phyloP scores from a whole-genome alignment of 2,888 invertebrate species.

The Ellobium chinense region DNA sequence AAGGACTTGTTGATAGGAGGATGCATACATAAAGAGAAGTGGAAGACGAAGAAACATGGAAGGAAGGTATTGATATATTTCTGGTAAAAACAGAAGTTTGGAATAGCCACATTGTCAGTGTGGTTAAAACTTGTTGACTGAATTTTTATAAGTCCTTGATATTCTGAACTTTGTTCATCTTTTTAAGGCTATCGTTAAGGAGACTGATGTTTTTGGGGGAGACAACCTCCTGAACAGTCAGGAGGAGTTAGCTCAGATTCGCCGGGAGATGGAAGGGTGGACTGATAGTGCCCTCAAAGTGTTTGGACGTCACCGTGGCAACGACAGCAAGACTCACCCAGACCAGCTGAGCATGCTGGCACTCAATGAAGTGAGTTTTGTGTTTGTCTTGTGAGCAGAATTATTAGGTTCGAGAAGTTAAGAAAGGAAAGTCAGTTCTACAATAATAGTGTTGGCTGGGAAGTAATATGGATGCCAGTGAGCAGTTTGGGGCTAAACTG shows the following conservation, averaged over 20 bases:
- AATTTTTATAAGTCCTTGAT: not conserved
- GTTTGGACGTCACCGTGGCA: conserved; percentile 73
- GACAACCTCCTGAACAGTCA: conserved; percentile 73
- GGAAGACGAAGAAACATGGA: no score
- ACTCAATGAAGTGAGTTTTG: conserved; percentile 71
- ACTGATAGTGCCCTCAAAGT: conserved; percentile 75
- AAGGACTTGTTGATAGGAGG: no score
- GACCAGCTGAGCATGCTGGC: conserved; percentile 71
- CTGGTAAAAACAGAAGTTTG: no score
- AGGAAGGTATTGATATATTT: no score
- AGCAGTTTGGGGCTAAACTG: no score
- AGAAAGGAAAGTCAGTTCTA: no score
- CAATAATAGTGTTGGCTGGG: no score
- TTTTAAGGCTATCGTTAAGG: conserved; percentile 64
- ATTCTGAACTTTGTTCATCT: not conserved
- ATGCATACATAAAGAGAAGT: no score
- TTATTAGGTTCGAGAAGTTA: no score
- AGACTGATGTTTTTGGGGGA: conserved; percentile 76
- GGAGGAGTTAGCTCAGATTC: conserved; percentile 69
- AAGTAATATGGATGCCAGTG: no score
- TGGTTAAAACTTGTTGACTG: not conserved
- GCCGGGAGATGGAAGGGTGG: conserved; percentile 75
- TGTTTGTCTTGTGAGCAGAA: no score
- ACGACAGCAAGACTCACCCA: conserved; percentile 66
- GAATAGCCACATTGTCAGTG: no score